Evolutionary conservation across 2,797 vertebrate genomes (phyloP), one percentile per base, ranked within the genome.

Genomic region (Siniperca scherzeri): DNA sequence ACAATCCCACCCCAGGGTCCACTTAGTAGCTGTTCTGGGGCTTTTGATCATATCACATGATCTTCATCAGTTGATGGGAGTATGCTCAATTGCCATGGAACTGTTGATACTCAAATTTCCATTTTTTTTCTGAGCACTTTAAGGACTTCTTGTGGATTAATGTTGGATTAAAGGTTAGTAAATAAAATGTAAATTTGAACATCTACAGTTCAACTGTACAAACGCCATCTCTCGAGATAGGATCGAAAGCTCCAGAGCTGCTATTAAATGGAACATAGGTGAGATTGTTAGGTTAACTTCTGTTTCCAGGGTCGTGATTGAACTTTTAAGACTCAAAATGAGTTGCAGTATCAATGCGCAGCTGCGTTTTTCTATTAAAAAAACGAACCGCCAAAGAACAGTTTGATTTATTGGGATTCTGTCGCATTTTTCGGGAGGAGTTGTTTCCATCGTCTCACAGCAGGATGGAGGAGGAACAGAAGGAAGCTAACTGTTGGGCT

Each of bases 21-120:
- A 19, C 2, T 27, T 17, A 13, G 21, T 22, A 17, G n/a, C 33
- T 33, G 16, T 33, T 56, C 10, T 61, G 74, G 21, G 19, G 11
- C 33, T 66, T 57, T 57, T 38, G 4, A 27, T 52, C 70, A 61
- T 9, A 50, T 72, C 48, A 67, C 30, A 55, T 55, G 27, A 65
- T 27, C 59, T 65, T n/a, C n/a, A 70, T 78, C 52, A 48, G 40
- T 13, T 59, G 33, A 66, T 56, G 13, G 13, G n/a, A 27, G 19
- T 11, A 17, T 13, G 19, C n/a, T 40, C 22, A 14, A 10, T 21
- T 50, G 16, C 4, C 10, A 22, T 42, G 14, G 14, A 59, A 27
- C 53, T 50, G 2, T 13, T 57, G 19, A 62, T 38, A 19, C 5
- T 46, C 6, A 25, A 33, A 17, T 36, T 25, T 25, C 2, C 6